These are phyloP conservation scores for Antechinus stuartii DNA, from an alignment of 2,113 vertebrate species.

Conservation along the genomic window DNA sequence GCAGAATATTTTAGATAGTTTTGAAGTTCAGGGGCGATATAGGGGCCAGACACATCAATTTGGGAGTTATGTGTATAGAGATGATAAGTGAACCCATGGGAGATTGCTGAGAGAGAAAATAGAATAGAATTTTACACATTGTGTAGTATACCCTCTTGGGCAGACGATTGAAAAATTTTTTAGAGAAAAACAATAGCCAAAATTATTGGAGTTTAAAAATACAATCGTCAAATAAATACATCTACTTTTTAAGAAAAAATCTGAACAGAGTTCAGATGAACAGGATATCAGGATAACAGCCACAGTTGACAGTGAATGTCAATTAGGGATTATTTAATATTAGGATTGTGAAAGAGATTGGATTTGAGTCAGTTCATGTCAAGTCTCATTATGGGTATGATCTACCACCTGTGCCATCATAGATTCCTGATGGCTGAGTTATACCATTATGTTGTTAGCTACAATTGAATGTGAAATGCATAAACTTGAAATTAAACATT, in stretches of 20 bases:
- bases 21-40: neutral
- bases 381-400: neutral
- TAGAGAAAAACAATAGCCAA: neutral
- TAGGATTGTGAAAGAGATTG: neutral
- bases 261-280: neutral
- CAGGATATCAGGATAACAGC: neutral
- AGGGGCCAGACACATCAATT: neutral
- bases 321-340: neutral
- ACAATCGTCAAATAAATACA: neutral
- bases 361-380: neutral
- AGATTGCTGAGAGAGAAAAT: neutral
- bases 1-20: neutral
- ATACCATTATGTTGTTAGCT: neutral
- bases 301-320: neutral
- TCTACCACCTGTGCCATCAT: neutral
- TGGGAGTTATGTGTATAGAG: neutral
- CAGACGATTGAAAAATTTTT: neutral
- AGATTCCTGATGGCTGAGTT: neutral
- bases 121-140: neutral
- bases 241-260: neutral
- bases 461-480: neutral
- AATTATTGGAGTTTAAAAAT: neutral
- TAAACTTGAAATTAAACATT: neutral
- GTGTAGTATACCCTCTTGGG: neutral
- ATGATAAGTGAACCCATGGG: neutral